Conservation (phyloP, 2,888 invertebrate species). For the Meloe dianella region DNA sequence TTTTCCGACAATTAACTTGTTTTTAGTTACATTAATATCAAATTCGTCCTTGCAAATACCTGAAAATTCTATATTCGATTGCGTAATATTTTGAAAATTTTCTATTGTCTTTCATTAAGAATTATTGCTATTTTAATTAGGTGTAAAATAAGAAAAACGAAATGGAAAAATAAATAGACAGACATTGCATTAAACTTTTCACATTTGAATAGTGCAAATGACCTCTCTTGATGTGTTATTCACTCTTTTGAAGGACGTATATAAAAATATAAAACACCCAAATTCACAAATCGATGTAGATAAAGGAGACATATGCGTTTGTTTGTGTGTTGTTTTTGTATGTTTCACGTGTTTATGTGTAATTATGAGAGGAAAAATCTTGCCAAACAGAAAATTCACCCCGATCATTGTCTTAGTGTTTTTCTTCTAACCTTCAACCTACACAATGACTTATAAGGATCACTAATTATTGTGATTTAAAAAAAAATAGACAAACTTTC, state of each 20-base stretch:
- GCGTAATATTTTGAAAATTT: slow-evolving; percentile 16
- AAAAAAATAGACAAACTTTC: neutral
- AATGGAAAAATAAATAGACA: neutral
- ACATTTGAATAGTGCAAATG: slow-evolving; percentile 22
- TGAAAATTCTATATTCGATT: slow-evolving; percentile 5
- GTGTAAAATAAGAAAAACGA: too few species aligned
- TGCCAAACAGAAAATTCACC: slow-evolving; percentile 15
- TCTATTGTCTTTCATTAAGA: neutral
- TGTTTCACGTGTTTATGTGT: slow-evolving; percentile 13
- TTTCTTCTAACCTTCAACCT: slow-evolving; percentile 33
- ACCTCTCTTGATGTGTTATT: slow-evolving; percentile 27
- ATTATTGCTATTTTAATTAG: neutral
- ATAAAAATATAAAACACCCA: slow-evolving; percentile 20
- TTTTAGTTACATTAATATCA: neutral
- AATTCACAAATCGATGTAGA: neutral
- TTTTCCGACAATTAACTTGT: neutral
- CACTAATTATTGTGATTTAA: slow-evolving; percentile 20
- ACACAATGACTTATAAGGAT: slow-evolving; percentile 25
- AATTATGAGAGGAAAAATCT: neutral
- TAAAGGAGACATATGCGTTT: slow-evolving; percentile 1
- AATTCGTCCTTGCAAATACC: neutral
- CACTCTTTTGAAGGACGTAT: slow-evolving; percentile 25
- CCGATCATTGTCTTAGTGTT: slow-evolving; percentile 34
- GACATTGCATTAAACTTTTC: slow-evolving; percentile 21
- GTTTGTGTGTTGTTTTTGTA: neutral